Percentiles rank a stretch among this genome's conserved stretches.
phyloP scores from a whole-genome alignment of 1,140 invertebrate species.

The Zaprionus taronus region DNA sequence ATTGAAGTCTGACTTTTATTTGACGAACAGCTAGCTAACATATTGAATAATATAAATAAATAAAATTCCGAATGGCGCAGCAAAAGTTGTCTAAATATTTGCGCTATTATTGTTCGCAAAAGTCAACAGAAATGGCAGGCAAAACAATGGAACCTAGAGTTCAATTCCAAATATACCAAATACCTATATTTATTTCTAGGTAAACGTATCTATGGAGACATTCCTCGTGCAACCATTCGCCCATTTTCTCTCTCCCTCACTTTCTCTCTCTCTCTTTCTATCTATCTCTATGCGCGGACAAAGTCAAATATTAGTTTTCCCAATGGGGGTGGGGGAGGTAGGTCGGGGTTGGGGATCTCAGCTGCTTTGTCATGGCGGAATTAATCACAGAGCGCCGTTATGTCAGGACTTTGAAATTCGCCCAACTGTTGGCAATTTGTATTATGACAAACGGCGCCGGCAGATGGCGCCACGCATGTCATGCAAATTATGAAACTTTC shows the following conservation, averaged over 20 bases:
- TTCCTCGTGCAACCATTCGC: not conserved
- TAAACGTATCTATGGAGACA: not conserved
- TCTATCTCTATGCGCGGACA: conserved; percentile 7
- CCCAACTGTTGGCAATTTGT: conserved; percentile 53
- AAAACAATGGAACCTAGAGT: not conserved
- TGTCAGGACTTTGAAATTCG: conserved; percentile 60
- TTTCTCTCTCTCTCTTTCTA: not conserved
- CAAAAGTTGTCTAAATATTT: not conserved
- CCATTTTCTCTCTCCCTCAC: not conserved
- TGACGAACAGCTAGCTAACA: not conserved
- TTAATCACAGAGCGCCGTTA: conserved; percentile 62
- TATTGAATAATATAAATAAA: no score
- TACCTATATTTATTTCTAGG: conserved; percentile 1
- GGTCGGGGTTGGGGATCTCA: conserved; percentile 28
- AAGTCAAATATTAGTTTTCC: conserved; percentile 64
- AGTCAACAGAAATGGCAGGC: not conserved
- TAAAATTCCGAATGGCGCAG: not conserved
- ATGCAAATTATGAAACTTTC: conserved; percentile 78
- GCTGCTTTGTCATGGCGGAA: conserved; percentile 58
- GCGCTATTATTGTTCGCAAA: not conserved
- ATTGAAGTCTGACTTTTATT: not conserved
- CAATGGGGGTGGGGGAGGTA: not conserved
- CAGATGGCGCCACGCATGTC: conserved; percentile 72
- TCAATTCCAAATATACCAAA: not conserved
- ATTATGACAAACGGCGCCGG: conserved; percentile 62